Percentiles rank a stretch among this genome's conserved stretches.
Evolutionary conservation across 2,888 invertebrate species (phyloP).

Genomic region (Maniola hyperantus): DNA sequence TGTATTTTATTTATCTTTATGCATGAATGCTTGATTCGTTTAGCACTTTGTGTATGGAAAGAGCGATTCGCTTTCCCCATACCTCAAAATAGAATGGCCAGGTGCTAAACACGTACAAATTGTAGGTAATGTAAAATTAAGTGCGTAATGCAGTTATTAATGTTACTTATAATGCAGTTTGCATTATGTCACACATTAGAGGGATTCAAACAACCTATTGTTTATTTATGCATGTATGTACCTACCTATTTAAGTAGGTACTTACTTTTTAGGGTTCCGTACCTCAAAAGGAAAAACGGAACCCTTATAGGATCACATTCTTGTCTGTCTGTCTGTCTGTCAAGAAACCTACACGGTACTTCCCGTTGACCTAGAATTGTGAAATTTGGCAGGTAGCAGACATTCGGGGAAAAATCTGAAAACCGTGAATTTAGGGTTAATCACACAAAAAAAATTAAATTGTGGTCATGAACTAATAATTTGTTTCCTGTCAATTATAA

Average conservation of each 20-base stretch:
- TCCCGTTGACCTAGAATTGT: too few relatives aligned
- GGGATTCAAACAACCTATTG: constrained; percentile 15
- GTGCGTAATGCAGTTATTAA: constrained; percentile 48
- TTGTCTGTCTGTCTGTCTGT: too few relatives aligned
- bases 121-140: constrained; percentile 37
- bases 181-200: constrained; percentile 48
- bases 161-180: constrained; percentile 44
- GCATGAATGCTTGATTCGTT: constrained; percentile 1
- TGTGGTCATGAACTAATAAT: too few relatives aligned
- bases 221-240: constrained; percentile 28
- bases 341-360: too few relatives aligned
- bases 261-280: too few relatives aligned
- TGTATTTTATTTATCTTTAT: constrained; percentile 37
- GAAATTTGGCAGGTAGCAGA: too few relatives aligned
- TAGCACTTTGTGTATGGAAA: constrained; percentile 26
- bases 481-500: too few relatives aligned
- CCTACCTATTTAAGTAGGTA: constrained; percentile 19
- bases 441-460: too few relatives aligned
- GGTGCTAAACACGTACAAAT: constrained; percentile 54
- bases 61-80: constrained; percentile 44
- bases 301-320: too few relatives aligned
- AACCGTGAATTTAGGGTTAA: too few relatives aligned
- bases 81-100: constrained; percentile 57
- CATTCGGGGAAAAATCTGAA: too few relatives aligned
- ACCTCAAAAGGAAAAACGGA: too few relatives aligned